Base-by-base conservation (phyloP, 2,797 vertebrate species). In the Brachyalestes nurse region DNA sequence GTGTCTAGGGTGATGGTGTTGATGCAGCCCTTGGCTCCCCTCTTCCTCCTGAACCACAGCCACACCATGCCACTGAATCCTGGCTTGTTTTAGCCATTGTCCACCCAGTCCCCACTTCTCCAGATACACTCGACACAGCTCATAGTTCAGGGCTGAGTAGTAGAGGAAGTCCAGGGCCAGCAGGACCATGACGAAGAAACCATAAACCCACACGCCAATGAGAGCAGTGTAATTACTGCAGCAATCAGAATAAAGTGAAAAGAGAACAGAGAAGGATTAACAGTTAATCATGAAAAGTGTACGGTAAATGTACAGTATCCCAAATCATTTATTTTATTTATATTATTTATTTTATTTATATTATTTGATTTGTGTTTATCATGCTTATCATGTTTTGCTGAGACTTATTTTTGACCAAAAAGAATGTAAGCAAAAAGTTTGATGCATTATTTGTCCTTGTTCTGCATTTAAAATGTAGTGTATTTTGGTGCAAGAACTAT, bases 81-180 rank as follows among this genome's bases (percentile, higher is more conserved):
- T 93, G 67, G 95, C 96, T 84, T 96, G 96, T 82, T 95, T 96
- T 90, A 99, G 93, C 98, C 98, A 99, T 80, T 95, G 96, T 0
- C 96, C 97, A 0, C 96, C 96, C 83, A 99, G 91, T 13, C 98
- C 98, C 96, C 98, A 99, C 83, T 96, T 96, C 53, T 97, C 95
- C 93, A 99, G 93, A 92, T 98, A 98, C 40, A 97, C 93, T 86
- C 96, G 95, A 89, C 97, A 99, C 85, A 98, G 89, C 85, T 98
- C 97, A 81, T 98, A 99, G 95, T 99, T 99, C 93, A 99, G 96
- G 71, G 98, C 98, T 13, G 97, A 99, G 92, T 99, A 99, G 87
- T 99, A 99, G 70, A 99, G 91, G 78, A 99, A 96, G 90, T 99
- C 98, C 91, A 99, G 90, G 1, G 97, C 91, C 89, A 99, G 94